Evolutionary conservation across 2,888 invertebrate genomes (phyloP).

Genomic region (Heliconius aoede): DNA sequence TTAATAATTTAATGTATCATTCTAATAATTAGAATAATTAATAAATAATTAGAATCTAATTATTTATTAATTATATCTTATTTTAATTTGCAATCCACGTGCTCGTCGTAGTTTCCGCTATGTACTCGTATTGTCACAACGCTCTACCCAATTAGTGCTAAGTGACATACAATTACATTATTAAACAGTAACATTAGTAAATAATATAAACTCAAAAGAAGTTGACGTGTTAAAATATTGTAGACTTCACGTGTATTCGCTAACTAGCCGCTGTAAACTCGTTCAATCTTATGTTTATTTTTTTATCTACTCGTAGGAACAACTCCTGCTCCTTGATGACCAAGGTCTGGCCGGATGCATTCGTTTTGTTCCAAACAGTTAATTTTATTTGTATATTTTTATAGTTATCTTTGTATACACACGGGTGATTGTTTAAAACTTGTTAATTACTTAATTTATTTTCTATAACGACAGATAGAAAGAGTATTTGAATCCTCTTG

Average conservation of each 20-base stretch:
- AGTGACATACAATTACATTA: conserved; percentile 2
- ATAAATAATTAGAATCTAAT: too few species aligned
- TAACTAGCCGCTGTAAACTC: conserved; percentile 4
- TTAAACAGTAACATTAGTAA: too few species aligned
- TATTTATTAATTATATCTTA: too few species aligned
- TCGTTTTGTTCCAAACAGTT: neutral
- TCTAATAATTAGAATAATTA: too few species aligned
- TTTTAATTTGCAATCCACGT: neutral
- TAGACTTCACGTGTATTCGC: conserved; percentile 18
- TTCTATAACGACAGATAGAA: too few species aligned
- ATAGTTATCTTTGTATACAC: too few species aligned
- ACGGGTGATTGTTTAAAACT: too few species aligned
- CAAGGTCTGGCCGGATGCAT: neutral
- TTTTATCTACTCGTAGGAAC: neutral
- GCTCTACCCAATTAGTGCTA: neutral
- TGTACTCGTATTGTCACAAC: neutral
- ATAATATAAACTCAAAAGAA: neutral
- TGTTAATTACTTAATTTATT: too few species aligned
- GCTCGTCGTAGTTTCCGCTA: neutral
- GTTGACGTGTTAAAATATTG: conserved; percentile 12
- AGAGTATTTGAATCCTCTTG: too few species aligned
- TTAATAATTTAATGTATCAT: too few species aligned
- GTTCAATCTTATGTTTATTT: neutral
- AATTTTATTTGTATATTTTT: neutral
- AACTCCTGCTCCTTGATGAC: neutral